These are phyloP conservation scores for Platycnemis pennipes DNA, from an alignment of 2,888 invertebrate species.

Conservation along the genomic window DNA sequence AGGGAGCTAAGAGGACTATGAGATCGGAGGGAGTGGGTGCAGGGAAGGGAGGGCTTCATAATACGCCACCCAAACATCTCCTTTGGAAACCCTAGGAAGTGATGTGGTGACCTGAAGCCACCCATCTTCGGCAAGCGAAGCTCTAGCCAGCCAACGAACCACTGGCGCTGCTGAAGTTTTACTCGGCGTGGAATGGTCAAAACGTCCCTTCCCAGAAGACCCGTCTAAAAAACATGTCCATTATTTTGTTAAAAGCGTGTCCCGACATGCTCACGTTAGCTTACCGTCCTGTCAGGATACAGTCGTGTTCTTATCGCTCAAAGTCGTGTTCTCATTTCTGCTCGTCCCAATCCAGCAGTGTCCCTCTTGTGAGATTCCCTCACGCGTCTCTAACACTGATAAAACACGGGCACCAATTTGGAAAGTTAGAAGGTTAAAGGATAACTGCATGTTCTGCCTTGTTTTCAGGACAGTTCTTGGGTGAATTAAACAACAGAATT, in stretches of 20 bases:
- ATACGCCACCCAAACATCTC: constrained; percentile 16
- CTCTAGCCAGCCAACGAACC: background rate
- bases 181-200: background rate
- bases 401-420: constrained; percentile 7
- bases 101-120: background rate
- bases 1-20: no score
- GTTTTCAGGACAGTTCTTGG: background rate
- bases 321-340: constrained; percentile 11
- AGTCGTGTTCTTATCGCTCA: constrained; percentile 2
- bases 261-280: background rate
- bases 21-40: no score
- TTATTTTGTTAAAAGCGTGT: constrained; percentile 22
- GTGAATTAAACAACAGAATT: background rate
- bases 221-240: constrained; percentile 14
- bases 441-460: background rate
- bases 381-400: background rate
- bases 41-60: background rate
- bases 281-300: constrained; percentile 20
- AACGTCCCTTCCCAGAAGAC: background rate
- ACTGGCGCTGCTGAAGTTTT: background rate
- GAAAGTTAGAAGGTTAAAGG: background rate
- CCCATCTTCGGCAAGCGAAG: background rate
- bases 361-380: background rate
- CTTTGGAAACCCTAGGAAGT: background rate
- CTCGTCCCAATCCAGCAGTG: background rate